Evolutionary conservation across 2,797 vertebrate species (phyloP), one percentile per base, ranked within the genome.

Genomic region (Triplophysa yarkandensis): DNA sequence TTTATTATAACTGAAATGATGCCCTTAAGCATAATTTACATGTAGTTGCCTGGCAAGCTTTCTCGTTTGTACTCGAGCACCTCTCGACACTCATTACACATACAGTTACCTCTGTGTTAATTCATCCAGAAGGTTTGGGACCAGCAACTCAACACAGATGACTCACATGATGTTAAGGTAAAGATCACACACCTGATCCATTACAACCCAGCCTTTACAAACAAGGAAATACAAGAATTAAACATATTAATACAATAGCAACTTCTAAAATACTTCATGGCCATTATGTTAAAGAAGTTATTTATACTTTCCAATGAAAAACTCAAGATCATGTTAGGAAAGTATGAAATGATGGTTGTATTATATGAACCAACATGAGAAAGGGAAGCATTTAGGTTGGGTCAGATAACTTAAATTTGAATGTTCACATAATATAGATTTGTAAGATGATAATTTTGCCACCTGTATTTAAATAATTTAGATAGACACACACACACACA

Each of bases 11-110:
- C 55, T 61, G 64, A 27, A 76, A 28, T 11, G 16, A 68, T 43
- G 68, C 58, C 54, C 25, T 63, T 44, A 81, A 61, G 19, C 28
- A 36, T 73, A n/a, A 77, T 80, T 77, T 73, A 46, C 58, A 73
- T 65, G 25, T 43, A 50, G 80, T 78, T 76, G 72, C 68, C 50
- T 68, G 76, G 76, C 64, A 76, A 70, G 36, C 62, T 55, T 43
- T 23, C 50, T 36, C 28, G 34, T 54, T 57, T 55, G 17, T 6
- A 16, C 48, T 63, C 28, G 21, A 21, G 43, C 21, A 44, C 27
- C 43, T 62, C 58, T 64, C 54, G 13, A 54, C 50, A 60, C 46
- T 63, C 61, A 16, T 23, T 50, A 32, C 36, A 65, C 28, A 55
- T n/a, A 27, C 58, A 21, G 23, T 55, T 43, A 55, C 17, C 46